Percentiles rank a stretch among this genome's conserved stretches.
Evolutionary conservation across 1,140 invertebrate genomes (phyloP).

Genomic region (Linepithema humile): DNA sequence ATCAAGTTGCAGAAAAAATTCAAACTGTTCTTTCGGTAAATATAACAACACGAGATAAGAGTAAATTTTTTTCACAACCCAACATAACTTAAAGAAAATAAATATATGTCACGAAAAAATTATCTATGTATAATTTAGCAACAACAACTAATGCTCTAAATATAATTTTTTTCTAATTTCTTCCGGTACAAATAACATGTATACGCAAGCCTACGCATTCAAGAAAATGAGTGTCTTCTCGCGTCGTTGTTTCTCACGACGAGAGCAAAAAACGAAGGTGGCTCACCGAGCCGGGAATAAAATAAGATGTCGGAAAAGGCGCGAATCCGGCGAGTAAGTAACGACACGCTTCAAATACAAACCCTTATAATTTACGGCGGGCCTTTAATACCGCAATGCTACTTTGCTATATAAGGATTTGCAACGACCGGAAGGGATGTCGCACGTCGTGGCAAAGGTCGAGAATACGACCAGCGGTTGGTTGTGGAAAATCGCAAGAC

Average conservation of each 20-base stretch:
- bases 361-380: slow-evolving; percentile 65
- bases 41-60: no score
- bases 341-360: slow-evolving; percentile 57
- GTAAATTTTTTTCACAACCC: no score
- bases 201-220: no score
- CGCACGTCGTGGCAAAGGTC: neutral
- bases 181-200: no score
- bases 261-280: slow-evolving; percentile 3
- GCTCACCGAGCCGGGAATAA: neutral
- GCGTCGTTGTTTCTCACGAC: neutral
- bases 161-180: no score
- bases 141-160: no score
- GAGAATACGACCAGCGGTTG: neutral
- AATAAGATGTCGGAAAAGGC: neutral
- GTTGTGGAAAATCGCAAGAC: slow-evolving; percentile 31
- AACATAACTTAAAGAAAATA: no score
- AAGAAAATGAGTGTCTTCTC: neutral
- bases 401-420: slow-evolving; percentile 48
- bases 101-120: no score
- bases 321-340: slow-evolving; percentile 58
- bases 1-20: no score
- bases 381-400: slow-evolving; percentile 61
- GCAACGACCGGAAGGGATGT: neutral
- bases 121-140: no score
- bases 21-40: no score